Base-by-base conservation (phyloP, 2,797 vertebrate species). In the Myioborus miniatus region DNA sequence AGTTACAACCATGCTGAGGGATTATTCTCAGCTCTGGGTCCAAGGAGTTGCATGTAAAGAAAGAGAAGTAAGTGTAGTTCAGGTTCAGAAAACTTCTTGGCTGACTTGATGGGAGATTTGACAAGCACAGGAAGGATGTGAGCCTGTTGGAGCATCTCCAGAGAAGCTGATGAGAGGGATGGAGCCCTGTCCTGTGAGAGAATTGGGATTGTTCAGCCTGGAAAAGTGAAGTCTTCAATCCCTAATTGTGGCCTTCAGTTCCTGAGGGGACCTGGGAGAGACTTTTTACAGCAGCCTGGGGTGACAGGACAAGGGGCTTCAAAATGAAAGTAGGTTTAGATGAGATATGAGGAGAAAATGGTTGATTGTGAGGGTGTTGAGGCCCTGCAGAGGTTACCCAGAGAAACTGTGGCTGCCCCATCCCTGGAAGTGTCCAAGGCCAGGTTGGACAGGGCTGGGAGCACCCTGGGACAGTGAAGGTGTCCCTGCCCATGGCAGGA, bases 371-470 rank as follows among this genome's bases (percentile, higher is more conserved):
- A 21, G 43, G 19, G 12, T 2, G 2, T 1, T 2, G 43, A 56
- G 43, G 23, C 16, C 5, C 8, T 82, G 70, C 32, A 15, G 16
- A 37, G 56, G 32, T 0, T 89, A 1, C 4, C 36, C 6, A 15
- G 63, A 41, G 20, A 6, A 43, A 12, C 27, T 76, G 15, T 63
- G 49, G 11, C 0, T 82, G 11, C 8, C 5, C 8, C 15, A 24
- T 56, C 32, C 11, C 32, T 49, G 43, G 9, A 8, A 15, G 16
- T 56, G 49, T 37, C 2, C 43, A 37, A 8, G 13, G 14, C 36
- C 16, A 12, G 20, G 8, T 0, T 44, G 43, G 56, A 11, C 0
- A 0, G 15, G 3, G 6, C 43, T 44, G 7, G 5, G 24, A 77
- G 16, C 29, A 34, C 0, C 3, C 9, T 89, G 64, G n/a, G 8